These are phyloP conservation scores for Halcyon badia DNA, from an alignment of 2,797 vertebrate species.

Conservation along the genomic window DNA sequence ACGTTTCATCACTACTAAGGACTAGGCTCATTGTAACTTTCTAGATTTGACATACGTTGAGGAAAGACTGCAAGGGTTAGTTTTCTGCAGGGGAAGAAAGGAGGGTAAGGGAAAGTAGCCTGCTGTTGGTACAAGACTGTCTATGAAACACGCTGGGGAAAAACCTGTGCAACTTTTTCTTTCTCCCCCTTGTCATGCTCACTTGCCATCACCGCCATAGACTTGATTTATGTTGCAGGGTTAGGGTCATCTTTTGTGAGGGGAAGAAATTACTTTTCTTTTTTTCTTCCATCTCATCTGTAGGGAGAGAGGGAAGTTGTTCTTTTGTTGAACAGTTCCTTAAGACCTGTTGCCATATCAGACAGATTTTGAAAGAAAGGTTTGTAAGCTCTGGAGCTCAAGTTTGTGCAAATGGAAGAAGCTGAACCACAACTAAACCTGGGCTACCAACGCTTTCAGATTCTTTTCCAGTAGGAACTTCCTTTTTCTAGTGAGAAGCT, in stretches of 20 bases:
- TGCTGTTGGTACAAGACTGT: not conserved
- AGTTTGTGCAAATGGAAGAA: not conserved
- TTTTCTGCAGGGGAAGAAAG: not conserved
- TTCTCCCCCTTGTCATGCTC: not conserved
- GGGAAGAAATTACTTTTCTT: not conserved
- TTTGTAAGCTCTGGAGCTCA: not conserved
- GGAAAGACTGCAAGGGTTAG: not conserved
- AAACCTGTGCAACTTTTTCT: not conserved
- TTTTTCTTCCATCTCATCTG: not conserved
- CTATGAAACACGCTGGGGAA: not conserved
- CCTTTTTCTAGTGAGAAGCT: not conserved
- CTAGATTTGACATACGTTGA: not conserved
- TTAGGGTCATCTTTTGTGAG: not conserved
- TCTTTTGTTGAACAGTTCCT: not conserved
- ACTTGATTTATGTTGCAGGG: not conserved
- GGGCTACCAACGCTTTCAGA: not conserved
- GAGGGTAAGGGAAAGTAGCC: not conserved
- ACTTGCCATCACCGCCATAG: not conserved
- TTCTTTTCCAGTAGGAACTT: not conserved
- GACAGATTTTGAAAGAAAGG: not conserved
- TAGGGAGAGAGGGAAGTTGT: not conserved
- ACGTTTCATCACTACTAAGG: not conserved
- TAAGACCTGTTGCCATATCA: not conserved
- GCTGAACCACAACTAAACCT: not conserved
- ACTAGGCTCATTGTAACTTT: not conserved